Evolutionary conservation across 2,888 invertebrate species (phyloP), one percentile per base, ranked within the genome.

Genomic region (Neria commutata): DNA sequence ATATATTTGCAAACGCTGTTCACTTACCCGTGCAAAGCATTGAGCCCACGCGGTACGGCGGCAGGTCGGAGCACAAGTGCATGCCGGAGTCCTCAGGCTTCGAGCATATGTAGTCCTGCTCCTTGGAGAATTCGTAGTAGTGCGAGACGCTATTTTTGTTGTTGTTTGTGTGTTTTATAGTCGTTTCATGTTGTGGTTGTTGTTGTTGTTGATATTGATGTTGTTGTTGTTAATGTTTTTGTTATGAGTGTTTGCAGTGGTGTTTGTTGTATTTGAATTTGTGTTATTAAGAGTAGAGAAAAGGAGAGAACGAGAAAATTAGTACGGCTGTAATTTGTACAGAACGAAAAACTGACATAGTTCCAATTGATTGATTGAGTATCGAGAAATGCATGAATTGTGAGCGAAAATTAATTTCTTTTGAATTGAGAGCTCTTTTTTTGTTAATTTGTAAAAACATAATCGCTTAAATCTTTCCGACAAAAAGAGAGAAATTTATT

Each of bases 51-150:
- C 89, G 86, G 76, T 86, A 89, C 17, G 92, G 90, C 58, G 96
- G 94, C 70, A 98, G 88, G 79, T 91, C 86, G 53, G 86, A 85
- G 81, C 98, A 98, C 40, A 86, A 84, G 81, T 98, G 96, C 95
- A 98, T 95, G 29, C 99, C 99, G 66, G 91, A 94, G 80, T 95
- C 94, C 70, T 94, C 92, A 33, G 92, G 90, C 70, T 91, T 89
- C 67, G 95, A 93, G 85, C 99, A 99, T 76, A 99, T 98, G 84
- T 96, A 99, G 83, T 99, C 99, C 84, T 94, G 88, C 77, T 94
- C 94, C 83, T 90, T 91, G 61, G 90, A 89, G 84, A 91, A 89
- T 83, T 91, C 90, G 86, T 94, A 95, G 86, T 92, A 92, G 79
- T 90, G 89, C 73, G 92, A 90, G 79, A 87, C 85, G 83, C 87